phyloP scores from a whole-genome alignment of 2,113 vertebrate genomes.

The Oceanodroma tethys region DNA sequence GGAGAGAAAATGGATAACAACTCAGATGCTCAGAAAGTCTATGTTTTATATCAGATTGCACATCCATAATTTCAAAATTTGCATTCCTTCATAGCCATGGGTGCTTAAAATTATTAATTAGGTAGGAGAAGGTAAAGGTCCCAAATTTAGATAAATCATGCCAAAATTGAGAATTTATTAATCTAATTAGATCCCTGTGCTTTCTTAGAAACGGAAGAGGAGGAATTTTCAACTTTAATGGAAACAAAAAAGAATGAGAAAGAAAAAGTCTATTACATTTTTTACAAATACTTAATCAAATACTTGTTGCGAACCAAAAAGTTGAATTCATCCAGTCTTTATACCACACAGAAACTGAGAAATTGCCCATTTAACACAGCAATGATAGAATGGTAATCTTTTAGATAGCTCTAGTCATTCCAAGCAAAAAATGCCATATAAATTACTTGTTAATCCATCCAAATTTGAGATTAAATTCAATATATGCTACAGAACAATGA shows the following conservation, averaged over 20 bases:
- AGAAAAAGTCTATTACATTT: background rate
- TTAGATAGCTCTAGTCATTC: background rate
- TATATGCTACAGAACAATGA: background rate
- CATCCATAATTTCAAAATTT: background rate
- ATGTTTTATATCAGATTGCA: background rate
- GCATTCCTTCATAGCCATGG: background rate
- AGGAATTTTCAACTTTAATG: background rate
- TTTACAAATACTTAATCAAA: background rate
- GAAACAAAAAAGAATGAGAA: background rate
- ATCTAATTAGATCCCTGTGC: background rate
- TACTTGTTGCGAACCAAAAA: too few relatives aligned
- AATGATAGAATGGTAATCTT: background rate
- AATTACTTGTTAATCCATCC: background rate
- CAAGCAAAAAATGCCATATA: background rate
- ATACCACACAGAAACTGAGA: background rate
- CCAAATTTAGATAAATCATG: background rate
- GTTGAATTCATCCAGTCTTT: background rate
- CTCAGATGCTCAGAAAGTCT: background rate
- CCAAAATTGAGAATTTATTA: background rate
- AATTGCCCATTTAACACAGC: background rate
- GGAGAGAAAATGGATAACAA: background rate
- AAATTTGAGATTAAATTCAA: background rate
- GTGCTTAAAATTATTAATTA: too few relatives aligned
- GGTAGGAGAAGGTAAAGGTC: too few relatives aligned
- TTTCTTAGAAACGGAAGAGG: background rate